Conservation (phyloP, 2,113 vertebrate species). For the Hipposideros armiger region DNA sequence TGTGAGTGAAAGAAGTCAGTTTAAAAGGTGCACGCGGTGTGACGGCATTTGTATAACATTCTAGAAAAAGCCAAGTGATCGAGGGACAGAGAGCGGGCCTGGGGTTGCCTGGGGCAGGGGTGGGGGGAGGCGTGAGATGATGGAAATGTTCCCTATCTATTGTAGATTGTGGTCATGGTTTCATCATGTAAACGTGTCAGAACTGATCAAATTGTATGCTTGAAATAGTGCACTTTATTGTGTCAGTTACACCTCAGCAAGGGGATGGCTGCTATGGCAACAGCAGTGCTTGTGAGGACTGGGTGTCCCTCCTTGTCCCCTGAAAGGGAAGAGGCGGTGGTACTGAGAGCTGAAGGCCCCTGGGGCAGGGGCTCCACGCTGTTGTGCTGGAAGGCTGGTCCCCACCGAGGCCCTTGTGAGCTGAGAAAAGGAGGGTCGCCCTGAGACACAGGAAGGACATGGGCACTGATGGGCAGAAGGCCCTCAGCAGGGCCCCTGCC, state of each 20-base stretch:
- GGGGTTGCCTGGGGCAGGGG: accelerated
- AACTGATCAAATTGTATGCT: accelerated
- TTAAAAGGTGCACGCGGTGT: accelerated
- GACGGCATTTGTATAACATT: accelerated
- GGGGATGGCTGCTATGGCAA: neutral
- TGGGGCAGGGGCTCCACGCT: neutral
- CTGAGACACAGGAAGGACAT: accelerated
- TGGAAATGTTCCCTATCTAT: accelerated
- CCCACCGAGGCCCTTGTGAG: accelerated
- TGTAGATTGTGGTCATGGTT: no score
- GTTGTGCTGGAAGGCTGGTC: neutral
- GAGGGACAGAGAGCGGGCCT: neutral
- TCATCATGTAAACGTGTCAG: neutral
- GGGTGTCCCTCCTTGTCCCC: neutral
- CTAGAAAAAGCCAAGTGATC: no score
- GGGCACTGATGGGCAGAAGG: neutral
- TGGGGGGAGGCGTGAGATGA: accelerated
- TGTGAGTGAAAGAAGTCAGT: no score
- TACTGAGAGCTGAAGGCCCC: accelerated
- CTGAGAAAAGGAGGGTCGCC: neutral
- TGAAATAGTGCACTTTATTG: neutral
- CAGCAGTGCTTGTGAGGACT: neutral
- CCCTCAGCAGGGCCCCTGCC: neutral
- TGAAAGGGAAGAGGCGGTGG: neutral
- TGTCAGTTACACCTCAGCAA: no score